Conservation (phyloP, 2,888 invertebrate species). For the Eremobia ochroleuca region DNA sequence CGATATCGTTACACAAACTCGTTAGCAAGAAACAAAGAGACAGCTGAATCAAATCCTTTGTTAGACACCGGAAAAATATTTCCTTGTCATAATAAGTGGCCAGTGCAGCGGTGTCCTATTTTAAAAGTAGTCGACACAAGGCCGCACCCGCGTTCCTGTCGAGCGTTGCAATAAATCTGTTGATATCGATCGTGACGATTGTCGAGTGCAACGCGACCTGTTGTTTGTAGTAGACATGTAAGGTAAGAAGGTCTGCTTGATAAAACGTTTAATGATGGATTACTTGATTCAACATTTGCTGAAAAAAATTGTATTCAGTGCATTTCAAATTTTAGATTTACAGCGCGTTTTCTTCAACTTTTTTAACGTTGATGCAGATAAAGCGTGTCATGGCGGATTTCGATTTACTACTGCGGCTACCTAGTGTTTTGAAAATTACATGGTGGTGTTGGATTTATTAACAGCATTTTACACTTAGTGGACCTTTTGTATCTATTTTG, state of each 20-base stretch:
- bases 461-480: not conserved
- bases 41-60: slow-evolving; percentile 54
- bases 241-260: slow-evolving; percentile 20
- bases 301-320: not conserved
- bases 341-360: too few relatives aligned
- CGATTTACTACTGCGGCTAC: too few relatives aligned
- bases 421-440: not conserved
- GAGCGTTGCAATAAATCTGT: slow-evolving; percentile 67
- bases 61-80: slow-evolving; percentile 61
- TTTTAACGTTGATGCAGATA: too few relatives aligned
- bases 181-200: slow-evolving; percentile 68
- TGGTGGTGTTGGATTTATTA: not conserved
- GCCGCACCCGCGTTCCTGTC: slow-evolving; percentile 72
- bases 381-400: too few relatives aligned
- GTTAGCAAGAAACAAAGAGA: slow-evolving; percentile 38
- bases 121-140: slow-evolving; percentile 67
- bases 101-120: slow-evolving; percentile 52
- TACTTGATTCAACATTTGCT: not conserved
- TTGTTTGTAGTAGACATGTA: not conserved
- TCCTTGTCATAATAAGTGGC: slow-evolving; percentile 53
- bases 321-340: too few relatives aligned
- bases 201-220: slow-evolving; percentile 50
- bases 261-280: not conserved
- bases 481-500: slow-evolving; percentile 19
- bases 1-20: slow-evolving; percentile 1